These are phyloP conservation scores for Lepidocyrtinus sp. DNA, from an alignment of 2,888 invertebrate genomes.

Conservation along the genomic window DNA sequence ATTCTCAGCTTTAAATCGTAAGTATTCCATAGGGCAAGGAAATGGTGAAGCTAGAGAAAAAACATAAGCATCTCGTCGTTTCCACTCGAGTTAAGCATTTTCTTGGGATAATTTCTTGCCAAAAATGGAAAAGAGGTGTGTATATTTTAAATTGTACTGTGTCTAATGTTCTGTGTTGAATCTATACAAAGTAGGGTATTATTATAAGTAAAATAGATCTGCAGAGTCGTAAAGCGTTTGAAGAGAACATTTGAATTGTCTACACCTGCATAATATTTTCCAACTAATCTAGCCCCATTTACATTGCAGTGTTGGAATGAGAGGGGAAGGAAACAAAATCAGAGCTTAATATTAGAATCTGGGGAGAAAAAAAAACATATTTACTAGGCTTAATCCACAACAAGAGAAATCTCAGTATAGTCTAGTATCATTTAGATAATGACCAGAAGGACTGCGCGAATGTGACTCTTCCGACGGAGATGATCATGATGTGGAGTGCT, in stretches of 20 bases:
- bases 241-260: background rate
- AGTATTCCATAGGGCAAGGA: too few species aligned
- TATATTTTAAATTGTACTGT: background rate
- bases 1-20: too few species aligned
- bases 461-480: constrained; percentile 19
- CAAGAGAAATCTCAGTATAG: too few species aligned
- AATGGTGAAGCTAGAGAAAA: too few species aligned
- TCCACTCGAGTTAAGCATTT: background rate
- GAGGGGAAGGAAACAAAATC: constrained; percentile 49
- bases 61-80: too few species aligned
- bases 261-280: constrained; percentile 15
- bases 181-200: background rate
- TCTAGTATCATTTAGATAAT: constrained; percentile 29
- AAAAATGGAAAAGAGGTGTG: constrained; percentile 15
- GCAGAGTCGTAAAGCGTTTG: constrained; percentile 6
- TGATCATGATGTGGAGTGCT: constrained; percentile 41
- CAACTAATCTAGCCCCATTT: constrained; percentile 10
- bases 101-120: constrained; percentile 4
- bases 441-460: constrained; percentile 4
- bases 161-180: constrained; percentile 7
- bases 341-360: constrained; percentile 55
- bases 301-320: constrained; percentile 4
- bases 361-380: constrained; percentile 30
- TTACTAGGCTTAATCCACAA: too few species aligned
- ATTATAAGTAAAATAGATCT: background rate